These are phyloP conservation scores for Zaprionus nigranus DNA, from an alignment of 1,140 invertebrate species.

Conservation along the genomic window DNA sequence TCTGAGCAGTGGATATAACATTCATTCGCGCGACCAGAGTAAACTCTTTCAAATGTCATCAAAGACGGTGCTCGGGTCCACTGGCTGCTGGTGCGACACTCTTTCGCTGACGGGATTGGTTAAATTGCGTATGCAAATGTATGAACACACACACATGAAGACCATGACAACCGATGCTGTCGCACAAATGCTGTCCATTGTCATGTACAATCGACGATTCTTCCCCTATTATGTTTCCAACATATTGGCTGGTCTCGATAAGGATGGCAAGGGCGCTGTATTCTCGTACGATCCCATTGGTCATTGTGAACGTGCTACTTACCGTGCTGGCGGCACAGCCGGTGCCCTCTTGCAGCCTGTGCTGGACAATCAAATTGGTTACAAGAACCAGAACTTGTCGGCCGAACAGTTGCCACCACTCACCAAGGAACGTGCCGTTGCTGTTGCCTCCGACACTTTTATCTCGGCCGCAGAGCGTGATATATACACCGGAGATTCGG, in stretches of 20 bases:
- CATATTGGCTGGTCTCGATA: slow-evolving; percentile 95
- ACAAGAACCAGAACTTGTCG: slow-evolving; percentile 93
- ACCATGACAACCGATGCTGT: slow-evolving; percentile 96
- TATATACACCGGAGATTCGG: slow-evolving; percentile 97
- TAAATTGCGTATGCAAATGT: slow-evolving; percentile 96
- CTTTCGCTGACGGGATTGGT: slow-evolving; percentile 95
- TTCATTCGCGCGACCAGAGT: slow-evolving; percentile 94
- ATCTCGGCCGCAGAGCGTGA: slow-evolving; percentile 98
- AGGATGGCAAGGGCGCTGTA: slow-evolving; percentile 95
- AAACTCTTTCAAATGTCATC: slow-evolving; percentile 93
- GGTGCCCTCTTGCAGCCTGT: slow-evolving; percentile 92
- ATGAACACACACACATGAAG: slow-evolving; percentile 97
- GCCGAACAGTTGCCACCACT: slow-evolving; percentile 87
- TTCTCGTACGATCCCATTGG: slow-evolving; percentile 99
- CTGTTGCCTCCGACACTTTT: slow-evolving; percentile 97
- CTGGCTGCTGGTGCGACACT: slow-evolving; percentile 99
- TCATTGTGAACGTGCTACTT: slow-evolving; percentile 92
- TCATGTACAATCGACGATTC: slow-evolving; percentile 98
- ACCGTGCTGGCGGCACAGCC: slow-evolving; percentile 93
- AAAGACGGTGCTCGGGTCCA: slow-evolving; percentile 93
- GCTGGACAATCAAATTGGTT: slow-evolving; percentile 95
- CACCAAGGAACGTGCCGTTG: slow-evolving; percentile 91
- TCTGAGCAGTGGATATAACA: slow-evolving; percentile 95
- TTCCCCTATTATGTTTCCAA: slow-evolving; percentile 99
- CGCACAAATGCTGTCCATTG: slow-evolving; percentile 97